Evolutionary conservation across 2,113 vertebrate species (phyloP).

Genomic region (Motacilla alba): DNA sequence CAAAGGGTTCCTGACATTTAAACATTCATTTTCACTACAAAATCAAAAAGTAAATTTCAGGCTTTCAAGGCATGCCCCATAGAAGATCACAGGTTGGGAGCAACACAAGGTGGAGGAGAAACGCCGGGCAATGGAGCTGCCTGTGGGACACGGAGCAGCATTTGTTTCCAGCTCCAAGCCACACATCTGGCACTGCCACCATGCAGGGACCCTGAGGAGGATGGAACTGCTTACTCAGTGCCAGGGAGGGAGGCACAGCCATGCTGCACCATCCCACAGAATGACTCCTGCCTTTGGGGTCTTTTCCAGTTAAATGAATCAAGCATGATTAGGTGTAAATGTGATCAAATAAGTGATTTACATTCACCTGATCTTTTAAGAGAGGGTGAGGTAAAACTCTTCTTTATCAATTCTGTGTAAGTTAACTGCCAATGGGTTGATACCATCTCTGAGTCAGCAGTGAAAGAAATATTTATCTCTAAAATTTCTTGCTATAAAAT

Average conservation of each 20-base stretch:
- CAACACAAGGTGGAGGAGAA: fast-evolving
- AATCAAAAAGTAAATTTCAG: background rate
- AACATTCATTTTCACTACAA: background rate
- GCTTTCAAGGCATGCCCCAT: fast-evolving
- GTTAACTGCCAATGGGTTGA: background rate
- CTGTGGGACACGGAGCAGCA: fast-evolving
- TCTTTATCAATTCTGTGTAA: background rate
- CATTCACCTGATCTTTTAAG: background rate
- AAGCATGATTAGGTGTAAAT: background rate
- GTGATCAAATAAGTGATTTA: background rate
- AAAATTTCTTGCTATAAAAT: background rate
- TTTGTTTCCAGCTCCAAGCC: background rate
- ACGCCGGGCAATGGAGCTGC: background rate
- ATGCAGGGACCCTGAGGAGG: background rate
- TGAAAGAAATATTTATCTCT: background rate
- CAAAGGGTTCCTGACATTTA: background rate
- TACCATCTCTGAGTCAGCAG: background rate
- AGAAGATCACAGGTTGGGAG: background rate
- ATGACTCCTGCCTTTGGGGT: background rate
- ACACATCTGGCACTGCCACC: fast-evolving
- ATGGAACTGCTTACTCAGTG: background rate
- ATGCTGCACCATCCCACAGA: background rate
- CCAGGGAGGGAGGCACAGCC: background rate
- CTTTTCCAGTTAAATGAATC: background rate
- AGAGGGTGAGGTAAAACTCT: background rate